phyloP scores from a whole-genome alignment of 2,888 invertebrate species.

The Pterobdella sp. region DNA sequence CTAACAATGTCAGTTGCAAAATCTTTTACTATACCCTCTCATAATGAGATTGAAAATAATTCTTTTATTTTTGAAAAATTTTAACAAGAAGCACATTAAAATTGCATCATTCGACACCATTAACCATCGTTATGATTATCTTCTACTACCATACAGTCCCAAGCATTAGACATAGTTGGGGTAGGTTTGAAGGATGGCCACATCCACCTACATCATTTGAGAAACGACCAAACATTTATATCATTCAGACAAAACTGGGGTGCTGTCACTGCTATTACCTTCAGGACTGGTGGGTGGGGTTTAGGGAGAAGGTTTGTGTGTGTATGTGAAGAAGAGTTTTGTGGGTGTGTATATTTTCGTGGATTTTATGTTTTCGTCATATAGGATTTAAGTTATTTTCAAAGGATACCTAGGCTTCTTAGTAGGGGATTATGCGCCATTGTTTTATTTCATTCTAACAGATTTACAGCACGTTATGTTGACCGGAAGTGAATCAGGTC shows the following conservation, averaged over 20 bases:
- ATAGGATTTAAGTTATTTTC: too few relatives aligned
- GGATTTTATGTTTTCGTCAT: neutral
- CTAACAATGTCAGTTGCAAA: neutral
- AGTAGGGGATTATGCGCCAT: neutral
- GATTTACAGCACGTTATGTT: slow-evolving; percentile 80
- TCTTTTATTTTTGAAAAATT: too few relatives aligned
- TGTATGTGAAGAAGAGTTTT: neutral
- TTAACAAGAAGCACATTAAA: too few relatives aligned
- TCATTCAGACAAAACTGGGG: slow-evolving; percentile 88
- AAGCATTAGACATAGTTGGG: slow-evolving; percentile 83
- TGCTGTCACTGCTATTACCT: slow-evolving; percentile 70
- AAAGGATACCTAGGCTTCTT: too few relatives aligned
- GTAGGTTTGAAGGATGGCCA: slow-evolving; percentile 74
- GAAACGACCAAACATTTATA: slow-evolving; percentile 71
- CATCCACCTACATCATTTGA: slow-evolving; percentile 78
- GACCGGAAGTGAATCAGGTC: slow-evolving; percentile 71
- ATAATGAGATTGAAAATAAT: too few relatives aligned
- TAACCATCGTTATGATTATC: neutral
- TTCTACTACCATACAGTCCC: slow-evolving; percentile 56
- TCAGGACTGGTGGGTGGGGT: slow-evolving; percentile 58
- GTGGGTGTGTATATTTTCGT: slow-evolving; percentile 1
- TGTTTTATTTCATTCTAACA: slow-evolving; percentile 42
- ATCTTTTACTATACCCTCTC: neutral
- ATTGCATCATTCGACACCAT: neutral
- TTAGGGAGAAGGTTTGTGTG: neutral